Conservation (phyloP, 1,140 invertebrate genomes). For the Notospermus geniculatus region DNA sequence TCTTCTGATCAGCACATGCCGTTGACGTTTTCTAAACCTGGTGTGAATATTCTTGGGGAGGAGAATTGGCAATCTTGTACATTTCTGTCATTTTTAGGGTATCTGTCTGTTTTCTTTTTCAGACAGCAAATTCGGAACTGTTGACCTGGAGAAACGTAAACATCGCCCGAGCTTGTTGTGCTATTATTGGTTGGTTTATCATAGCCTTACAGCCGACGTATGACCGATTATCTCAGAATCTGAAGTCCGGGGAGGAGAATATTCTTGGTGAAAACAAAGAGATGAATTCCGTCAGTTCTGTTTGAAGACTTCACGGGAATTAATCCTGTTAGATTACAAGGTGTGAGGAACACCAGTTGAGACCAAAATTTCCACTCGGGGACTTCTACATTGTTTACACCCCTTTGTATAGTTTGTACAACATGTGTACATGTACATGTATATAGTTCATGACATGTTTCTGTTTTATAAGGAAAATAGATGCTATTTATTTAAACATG, state of each 20-base stretch:
- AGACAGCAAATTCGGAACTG: background rate
- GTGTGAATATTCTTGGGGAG: too few species aligned
- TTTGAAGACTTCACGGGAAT: background rate
- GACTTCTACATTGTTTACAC: background rate
- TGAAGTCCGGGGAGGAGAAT: background rate
- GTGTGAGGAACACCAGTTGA: background rate
- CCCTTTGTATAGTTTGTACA: background rate
- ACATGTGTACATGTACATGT: too few species aligned
- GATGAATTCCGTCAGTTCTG: background rate
- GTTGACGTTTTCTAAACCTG: too few species aligned
- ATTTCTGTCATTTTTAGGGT: too few species aligned
- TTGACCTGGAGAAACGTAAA: conserved; percentile 2
- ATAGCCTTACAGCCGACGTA: background rate
- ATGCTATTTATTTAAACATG: too few species aligned
- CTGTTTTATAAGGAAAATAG: too few species aligned
- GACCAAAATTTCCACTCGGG: too few species aligned
- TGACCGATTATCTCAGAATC: conserved; percentile 1
- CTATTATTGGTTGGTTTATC: conserved; percentile 4
- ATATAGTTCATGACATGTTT: too few species aligned
- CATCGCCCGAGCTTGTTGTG: background rate
- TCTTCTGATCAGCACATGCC: background rate
- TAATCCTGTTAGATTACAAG: background rate
- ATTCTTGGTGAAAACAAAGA: background rate
- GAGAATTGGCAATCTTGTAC: too few species aligned
- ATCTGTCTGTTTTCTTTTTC: too few species aligned